Evolutionary conservation across 2,888 invertebrate genomes (phyloP).

Genomic region (Cenopis cana): DNA sequence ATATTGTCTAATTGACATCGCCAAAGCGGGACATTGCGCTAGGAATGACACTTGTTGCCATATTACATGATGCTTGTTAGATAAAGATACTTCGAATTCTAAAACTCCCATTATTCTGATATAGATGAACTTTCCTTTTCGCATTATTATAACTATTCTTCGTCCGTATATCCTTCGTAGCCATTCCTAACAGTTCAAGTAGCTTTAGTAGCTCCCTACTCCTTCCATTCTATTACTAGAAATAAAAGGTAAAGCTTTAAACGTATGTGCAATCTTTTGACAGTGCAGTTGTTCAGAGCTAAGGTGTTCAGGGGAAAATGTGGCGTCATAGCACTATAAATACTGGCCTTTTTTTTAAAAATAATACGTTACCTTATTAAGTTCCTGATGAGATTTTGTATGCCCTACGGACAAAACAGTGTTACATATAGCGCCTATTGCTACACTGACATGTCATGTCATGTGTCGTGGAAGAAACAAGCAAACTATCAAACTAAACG

Average conservation of each 20-base stretch:
- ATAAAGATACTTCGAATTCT: not conserved
- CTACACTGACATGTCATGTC: too few species aligned
- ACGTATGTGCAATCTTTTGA: constrained; percentile 18
- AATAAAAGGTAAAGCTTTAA: constrained; percentile 24
- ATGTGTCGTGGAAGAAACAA: too few species aligned
- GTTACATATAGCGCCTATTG: too few species aligned
- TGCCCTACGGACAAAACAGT: too few species aligned
- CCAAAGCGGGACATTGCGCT: too few species aligned
- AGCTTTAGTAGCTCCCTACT: constrained; percentile 11
- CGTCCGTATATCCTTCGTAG: constrained; percentile 2
- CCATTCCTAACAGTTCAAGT: constrained; percentile 22
- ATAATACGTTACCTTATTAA: too few species aligned
- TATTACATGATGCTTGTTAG: constrained; percentile 21
- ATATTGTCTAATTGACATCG: too few species aligned
- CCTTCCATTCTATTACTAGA: constrained; percentile 18
- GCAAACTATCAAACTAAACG: too few species aligned
- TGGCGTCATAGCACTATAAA: not conserved
- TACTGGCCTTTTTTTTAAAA: not conserved
- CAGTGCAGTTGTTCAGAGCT: constrained; percentile 2
- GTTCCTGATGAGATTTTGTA: too few species aligned
- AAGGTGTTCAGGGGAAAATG: constrained; percentile 6
- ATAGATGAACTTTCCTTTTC: not conserved
- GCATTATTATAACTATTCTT: not conserved
- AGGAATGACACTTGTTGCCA: constrained; percentile 25
- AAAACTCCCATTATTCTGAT: not conserved